Evolutionary conservation across 2,797 vertebrate genomes (phyloP).

Genomic region (Peromyscus melanophrys): DNA sequence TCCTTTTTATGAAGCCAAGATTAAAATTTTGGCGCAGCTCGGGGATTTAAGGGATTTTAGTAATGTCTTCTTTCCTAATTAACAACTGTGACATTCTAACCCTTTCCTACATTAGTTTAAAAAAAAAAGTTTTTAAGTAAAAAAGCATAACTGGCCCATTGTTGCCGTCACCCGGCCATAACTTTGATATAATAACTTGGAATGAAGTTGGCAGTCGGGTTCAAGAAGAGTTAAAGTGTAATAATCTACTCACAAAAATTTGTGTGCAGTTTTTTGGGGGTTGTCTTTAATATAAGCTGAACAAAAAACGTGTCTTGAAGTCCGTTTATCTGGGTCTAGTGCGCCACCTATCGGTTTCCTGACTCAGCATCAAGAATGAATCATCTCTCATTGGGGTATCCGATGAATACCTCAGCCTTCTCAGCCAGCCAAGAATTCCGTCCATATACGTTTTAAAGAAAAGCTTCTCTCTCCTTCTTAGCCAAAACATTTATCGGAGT

Average conservation of each 20-base stretch:
- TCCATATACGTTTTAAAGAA: constrained; percentile 49
- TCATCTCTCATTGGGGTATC: constrained; percentile 23
- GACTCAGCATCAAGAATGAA: constrained; percentile 61
- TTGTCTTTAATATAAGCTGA: neutral
- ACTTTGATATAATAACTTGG: constrained; percentile 69
- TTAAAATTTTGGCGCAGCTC: constrained; percentile 71
- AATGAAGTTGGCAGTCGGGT: constrained; percentile 56
- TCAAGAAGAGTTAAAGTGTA: constrained; percentile 38
- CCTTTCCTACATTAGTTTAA: constrained; percentile 4
- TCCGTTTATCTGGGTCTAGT: constrained; percentile 73
- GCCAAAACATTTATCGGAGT: constrained; percentile 67
- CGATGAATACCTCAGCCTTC: neutral
- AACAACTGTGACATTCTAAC: constrained; percentile 74
- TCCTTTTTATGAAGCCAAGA: constrained; percentile 75
- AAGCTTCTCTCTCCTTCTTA: constrained; percentile 34
- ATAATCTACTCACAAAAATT: constrained; percentile 57
- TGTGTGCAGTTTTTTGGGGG: neutral
- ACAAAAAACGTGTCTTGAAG: neutral
- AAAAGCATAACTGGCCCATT: constrained; percentile 52
- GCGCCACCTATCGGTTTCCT: constrained; percentile 87
- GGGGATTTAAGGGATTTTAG: constrained; percentile 34
- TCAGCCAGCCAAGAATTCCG: constrained; percentile 21
- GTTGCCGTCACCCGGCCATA: constrained; percentile 54
- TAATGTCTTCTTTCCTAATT: constrained; percentile 72
- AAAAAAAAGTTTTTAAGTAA: constrained; percentile 4